Evolutionary conservation across 2,113 vertebrate species (phyloP).

Genomic region (Rutilus rutilus): DNA sequence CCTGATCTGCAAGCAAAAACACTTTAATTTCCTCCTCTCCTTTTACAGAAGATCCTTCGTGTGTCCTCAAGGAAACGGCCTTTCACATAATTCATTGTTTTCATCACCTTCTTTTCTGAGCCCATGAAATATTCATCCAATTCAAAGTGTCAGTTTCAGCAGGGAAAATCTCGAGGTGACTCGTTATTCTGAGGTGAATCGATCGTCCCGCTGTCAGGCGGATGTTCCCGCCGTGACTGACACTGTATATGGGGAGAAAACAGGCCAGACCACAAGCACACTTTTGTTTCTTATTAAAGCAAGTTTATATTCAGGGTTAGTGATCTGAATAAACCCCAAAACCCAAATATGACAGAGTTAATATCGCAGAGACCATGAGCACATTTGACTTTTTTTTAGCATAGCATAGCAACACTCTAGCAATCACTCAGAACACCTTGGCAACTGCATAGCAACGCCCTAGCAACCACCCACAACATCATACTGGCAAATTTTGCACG

Average conservation of each 20-base stretch:
- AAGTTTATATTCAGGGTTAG: background rate
- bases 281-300: background rate
- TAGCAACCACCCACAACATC: background rate
- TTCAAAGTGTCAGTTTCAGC: slow-evolving; percentile 43
- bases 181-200: slow-evolving; percentile 40
- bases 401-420: background rate
- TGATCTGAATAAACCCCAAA: background rate
- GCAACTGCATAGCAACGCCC: background rate
- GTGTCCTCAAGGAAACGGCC: background rate
- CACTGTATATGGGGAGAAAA: background rate
- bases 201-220: slow-evolving; percentile 37
- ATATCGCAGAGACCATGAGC: background rate
- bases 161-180: slow-evolving; percentile 42
- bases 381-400: background rate
- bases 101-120: background rate
- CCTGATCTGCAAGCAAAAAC: background rate
- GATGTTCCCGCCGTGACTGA: background rate
- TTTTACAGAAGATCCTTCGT: background rate
- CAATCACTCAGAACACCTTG: background rate
- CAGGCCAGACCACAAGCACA: background rate
- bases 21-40: background rate
- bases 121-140: slow-evolving; percentile 21
- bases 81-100: slow-evolving; percentile 30
- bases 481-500: background rate
- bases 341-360: background rate